These are phyloP conservation scores for Anagyrus pseudococci DNA, from an alignment of 2,888 invertebrate species.

Conservation along the genomic window DNA sequence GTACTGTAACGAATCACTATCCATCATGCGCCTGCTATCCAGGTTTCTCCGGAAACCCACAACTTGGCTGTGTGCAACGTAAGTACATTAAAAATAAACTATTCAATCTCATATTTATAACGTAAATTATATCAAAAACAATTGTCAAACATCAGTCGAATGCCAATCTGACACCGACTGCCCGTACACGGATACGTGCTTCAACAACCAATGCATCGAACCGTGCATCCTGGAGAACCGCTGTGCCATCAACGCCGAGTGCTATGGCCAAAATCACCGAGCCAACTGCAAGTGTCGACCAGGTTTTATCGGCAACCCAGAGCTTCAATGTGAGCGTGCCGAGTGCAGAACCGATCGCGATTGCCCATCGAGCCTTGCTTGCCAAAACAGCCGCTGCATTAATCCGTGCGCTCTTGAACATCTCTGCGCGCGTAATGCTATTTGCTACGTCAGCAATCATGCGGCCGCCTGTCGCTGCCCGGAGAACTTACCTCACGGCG, in stretches of 20 bases:
- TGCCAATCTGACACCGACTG: conserved; percentile 86
- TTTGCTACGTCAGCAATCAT: conserved; percentile 82
- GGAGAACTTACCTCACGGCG: conserved; percentile 77
- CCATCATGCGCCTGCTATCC: conserved; percentile 84
- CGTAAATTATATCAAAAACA: conserved; percentile 1
- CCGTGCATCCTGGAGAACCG: conserved; percentile 82
- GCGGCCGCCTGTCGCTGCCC: conserved; percentile 85
- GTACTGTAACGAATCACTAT: conserved; percentile 82
- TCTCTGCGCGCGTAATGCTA: conserved; percentile 84
- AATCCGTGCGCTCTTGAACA: conserved; percentile 77
- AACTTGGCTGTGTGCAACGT: conserved; percentile 76
- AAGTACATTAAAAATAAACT: conserved; percentile 30
- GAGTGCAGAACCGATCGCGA: conserved; percentile 83
- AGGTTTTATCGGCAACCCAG: conserved; percentile 82
- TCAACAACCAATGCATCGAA: conserved; percentile 81
- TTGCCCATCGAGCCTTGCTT: conserved; percentile 78
- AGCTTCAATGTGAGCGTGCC: conserved; percentile 75
- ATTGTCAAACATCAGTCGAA: conserved; percentile 68
- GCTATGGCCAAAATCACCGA: conserved; percentile 80
- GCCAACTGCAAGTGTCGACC: conserved; percentile 80
- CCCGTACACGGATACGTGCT: conserved; percentile 79
- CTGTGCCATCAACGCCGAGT: conserved; percentile 84
- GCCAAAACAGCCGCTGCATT: conserved; percentile 75
- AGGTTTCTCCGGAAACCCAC: conserved; percentile 87
- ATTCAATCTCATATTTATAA: not conserved